phyloP scores from a whole-genome alignment of 2,888 invertebrate species.

The Carterocephalus palaemon region DNA sequence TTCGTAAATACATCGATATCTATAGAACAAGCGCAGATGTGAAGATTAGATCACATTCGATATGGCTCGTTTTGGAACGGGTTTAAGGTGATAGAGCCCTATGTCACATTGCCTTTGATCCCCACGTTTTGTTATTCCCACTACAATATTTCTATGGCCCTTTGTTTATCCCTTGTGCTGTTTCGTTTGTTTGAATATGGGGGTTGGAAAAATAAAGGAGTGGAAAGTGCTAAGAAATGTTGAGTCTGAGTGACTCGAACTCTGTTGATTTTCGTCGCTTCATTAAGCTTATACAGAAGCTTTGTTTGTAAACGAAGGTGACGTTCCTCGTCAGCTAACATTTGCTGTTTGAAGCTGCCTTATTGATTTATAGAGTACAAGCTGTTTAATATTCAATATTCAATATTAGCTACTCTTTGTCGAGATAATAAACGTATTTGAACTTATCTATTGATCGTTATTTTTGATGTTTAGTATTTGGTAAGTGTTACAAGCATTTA shows the following conservation, averaged over 20 bases:
- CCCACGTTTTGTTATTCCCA: slow-evolving; percentile 20
- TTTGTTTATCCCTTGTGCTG: slow-evolving; percentile 13
- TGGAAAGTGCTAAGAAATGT: slow-evolving; percentile 37
- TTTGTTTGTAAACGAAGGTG: slow-evolving; percentile 46
- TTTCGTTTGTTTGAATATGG: slow-evolving; percentile 26
- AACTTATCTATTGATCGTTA: slow-evolving; percentile 10
- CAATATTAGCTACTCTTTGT: slow-evolving; percentile 22
- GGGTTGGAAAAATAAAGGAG: slow-evolving; percentile 40
- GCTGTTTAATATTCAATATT: slow-evolving; percentile 24
- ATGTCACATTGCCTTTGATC: slow-evolving; percentile 37
- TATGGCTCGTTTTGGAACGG: slow-evolving; percentile 51
- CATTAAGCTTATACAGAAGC: slow-evolving; percentile 58
- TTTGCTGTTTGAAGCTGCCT: slow-evolving; percentile 30
- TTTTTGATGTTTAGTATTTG: neutral
- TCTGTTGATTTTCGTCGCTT: slow-evolving; percentile 57
- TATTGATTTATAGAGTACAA: slow-evolving; percentile 27
- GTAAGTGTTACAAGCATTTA: too few species aligned
- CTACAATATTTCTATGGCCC: slow-evolving; percentile 21
- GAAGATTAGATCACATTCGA: slow-evolving; percentile 66
- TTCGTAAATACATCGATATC: slow-evolving; percentile 25
- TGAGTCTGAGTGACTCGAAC: slow-evolving; percentile 34
- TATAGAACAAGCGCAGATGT: slow-evolving; percentile 62
- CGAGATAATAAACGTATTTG: slow-evolving; percentile 21
- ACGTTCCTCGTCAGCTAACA: slow-evolving; percentile 36
- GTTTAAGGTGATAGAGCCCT: slow-evolving; percentile 42